Base-by-base conservation (phyloP, 1,140 invertebrate species). In the Paramacrobiotus metropolitanus region DNA sequence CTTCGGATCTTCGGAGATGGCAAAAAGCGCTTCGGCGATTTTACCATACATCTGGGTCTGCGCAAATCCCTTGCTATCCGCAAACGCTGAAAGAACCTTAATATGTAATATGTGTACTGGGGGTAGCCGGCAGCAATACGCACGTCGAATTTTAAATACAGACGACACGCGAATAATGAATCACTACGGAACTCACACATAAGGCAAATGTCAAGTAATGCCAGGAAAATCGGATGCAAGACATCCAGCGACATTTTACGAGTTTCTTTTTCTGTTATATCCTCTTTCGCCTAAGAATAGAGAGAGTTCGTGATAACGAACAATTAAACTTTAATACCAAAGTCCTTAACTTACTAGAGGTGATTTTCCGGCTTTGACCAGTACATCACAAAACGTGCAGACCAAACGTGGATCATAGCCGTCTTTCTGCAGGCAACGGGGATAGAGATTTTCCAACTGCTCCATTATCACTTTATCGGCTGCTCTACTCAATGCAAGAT, bases 311-410 rank as follows among this genome's bases (percentile, higher is more conserved):
- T 55, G 4, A 20, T 15, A 15, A 15, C 28, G 48, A 24, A 4
- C 48, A 15, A 55, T 15, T 55, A 55, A 24, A 9, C 24, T 24
- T 28, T n/a, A n/a, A n/a, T n/a, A n/a, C n/a, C n/a, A 4, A 55
- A 24, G 9, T 20, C 4, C 24, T 15, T 4, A 20, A 55, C 48
- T 20, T 55, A 55, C 48, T 24, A 55, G 24, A 4, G 48, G 48
- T 9, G 48, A 55, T 24, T 24, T 15, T 15, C 48, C 48, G 15
- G 28, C 15, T 24, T 55, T 55, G 48, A 55, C 28, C 15, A 55
- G 48, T 15, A 55, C 48, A 55, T 55, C 48, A 28, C 48, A 55
- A 24, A 55, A 55, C 9, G 48, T 55, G 48, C 48, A 55, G 48
- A 55, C 48, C 48, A 55, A 24, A 15, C 48, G 15, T 15, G 48